Percentiles rank a stretch among this genome's conserved stretches.
Evolutionary conservation across 2,888 invertebrate species (phyloP).

Genomic region (Esperia sulphurella): DNA sequence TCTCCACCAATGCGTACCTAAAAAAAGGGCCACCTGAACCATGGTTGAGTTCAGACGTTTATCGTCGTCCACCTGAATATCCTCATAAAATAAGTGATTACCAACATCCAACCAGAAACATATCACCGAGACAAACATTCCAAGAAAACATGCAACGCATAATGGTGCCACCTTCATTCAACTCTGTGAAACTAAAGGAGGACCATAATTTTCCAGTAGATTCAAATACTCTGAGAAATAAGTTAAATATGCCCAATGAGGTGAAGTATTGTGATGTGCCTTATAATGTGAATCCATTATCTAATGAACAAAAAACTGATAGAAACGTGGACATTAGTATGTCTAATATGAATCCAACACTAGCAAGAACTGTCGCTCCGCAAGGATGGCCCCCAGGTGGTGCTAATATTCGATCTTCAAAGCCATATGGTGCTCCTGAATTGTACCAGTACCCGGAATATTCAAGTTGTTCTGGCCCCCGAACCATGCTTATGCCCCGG

Average conservation of each 20-base stretch:
- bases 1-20: constrained; percentile 42
- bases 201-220: constrained; percentile 44
- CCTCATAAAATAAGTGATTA: constrained; percentile 52
- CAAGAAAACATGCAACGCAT: constrained; percentile 76
- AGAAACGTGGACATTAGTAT: constrained; percentile 55
- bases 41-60: constrained; percentile 52
- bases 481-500: constrained; percentile 45
- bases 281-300: constrained; percentile 58
- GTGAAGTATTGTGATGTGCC: constrained; percentile 74
- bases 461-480: constrained; percentile 51
- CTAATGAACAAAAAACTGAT: constrained; percentile 59
- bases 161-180: constrained; percentile 64
- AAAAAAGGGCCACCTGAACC: constrained; percentile 53
- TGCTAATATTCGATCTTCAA: constrained; percentile 46
- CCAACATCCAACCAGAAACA: constrained; percentile 62
- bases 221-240: constrained; percentile 44
- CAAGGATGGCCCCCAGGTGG: constrained; percentile 49
- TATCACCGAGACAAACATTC: constrained; percentile 76
- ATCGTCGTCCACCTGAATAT: constrained; percentile 59
- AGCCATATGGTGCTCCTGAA: constrained; percentile 55
- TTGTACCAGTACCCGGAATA: constrained; percentile 63
- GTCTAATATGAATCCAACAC: constrained; percentile 45
- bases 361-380: constrained; percentile 35
- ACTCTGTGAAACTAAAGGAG: constrained; percentile 50
- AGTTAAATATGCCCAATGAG: constrained; percentile 51